Percentiles rank a stretch among this genome's conserved stretches.
Conservation (phyloP, 1,140 invertebrate species). For the Bradysia coprophila region DNA sequence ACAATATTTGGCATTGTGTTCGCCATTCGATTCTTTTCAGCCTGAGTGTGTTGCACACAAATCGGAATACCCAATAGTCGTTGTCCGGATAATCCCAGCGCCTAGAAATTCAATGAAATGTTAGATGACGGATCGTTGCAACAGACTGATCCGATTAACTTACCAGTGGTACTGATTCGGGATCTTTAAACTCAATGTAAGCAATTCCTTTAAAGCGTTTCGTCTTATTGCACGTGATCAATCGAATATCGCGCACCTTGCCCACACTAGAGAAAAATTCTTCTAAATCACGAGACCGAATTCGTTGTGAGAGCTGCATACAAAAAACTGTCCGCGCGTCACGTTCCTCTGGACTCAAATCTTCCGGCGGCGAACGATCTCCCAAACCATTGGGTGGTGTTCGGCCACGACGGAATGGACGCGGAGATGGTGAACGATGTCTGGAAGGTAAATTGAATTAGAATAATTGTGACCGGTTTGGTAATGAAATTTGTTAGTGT, state of each 20-base stretch:
- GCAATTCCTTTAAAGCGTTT: constrained; percentile 97
- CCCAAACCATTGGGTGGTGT: constrained; percentile 21
- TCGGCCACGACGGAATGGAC: constrained; percentile 10
- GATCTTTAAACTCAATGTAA: constrained; percentile 98
- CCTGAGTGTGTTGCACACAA: constrained; percentile 95
- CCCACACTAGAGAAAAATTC: constrained; percentile 99
- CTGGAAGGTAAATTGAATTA: not conserved
- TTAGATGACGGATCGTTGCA: not conserved
- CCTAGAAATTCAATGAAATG: constrained; percentile 33
- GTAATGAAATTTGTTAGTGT: not conserved
- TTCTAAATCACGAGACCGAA: constrained; percentile 89
- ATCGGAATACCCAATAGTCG: constrained; percentile 94
- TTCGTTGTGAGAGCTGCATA: constrained; percentile 88
- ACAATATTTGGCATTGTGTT: constrained; percentile 66
- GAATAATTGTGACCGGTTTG: not conserved
- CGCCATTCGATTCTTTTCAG: constrained; percentile 92
- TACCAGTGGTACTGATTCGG: constrained; percentile 89
- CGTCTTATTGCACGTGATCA: constrained; percentile 99
- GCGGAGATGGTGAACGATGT: constrained; percentile 9
- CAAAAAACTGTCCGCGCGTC: constrained; percentile 97
- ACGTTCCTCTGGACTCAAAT: constrained; percentile 91
- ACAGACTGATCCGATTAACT: constrained; percentile 15
- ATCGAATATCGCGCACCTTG: constrained; percentile 92
- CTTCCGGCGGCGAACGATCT: constrained; percentile 30
- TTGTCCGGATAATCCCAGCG: constrained; percentile 90